phyloP scores from a whole-genome alignment of 1,140 invertebrate species.

The Kradibia gibbosae region DNA sequence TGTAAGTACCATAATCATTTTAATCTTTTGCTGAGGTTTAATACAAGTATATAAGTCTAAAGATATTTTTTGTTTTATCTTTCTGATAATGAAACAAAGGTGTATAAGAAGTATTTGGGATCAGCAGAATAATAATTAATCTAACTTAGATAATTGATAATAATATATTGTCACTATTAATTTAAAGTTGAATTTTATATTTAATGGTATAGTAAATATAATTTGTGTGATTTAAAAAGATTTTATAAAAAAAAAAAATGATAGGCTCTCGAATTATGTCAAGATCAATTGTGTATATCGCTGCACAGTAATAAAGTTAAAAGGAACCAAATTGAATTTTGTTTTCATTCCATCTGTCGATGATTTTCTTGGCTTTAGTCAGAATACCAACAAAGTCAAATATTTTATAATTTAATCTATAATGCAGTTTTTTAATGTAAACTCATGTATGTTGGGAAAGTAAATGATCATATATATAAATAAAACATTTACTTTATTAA shows the following conservation, averaged over 20 bases:
- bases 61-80: no score
- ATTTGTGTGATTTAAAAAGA: not conserved
- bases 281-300: constrained; percentile 8
- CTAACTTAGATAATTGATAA: no score
- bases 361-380: not conserved
- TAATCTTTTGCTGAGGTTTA: no score
- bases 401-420: not conserved
- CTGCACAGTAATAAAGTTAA: not conserved
- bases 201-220: not conserved
- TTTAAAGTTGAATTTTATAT: not conserved
- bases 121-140: no score
- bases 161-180: no score
- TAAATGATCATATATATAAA: no score
- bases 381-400: not conserved
- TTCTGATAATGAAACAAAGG: no score
- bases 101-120: no score
- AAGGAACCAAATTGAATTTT: not conserved
- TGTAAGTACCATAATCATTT: no score
- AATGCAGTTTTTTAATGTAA: not conserved
- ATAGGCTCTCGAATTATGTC: not conserved
- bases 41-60: no score
- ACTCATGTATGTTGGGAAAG: no score
- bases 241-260: not conserved
- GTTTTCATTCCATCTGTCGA: not conserved
- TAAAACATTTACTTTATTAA: no score